A percentile compares a stretch with the other conserved stretches of the same genome.
Evolutionary conservation across 1,140 invertebrate species (phyloP).

Genomic region (Steinernema feltiae): DNA sequence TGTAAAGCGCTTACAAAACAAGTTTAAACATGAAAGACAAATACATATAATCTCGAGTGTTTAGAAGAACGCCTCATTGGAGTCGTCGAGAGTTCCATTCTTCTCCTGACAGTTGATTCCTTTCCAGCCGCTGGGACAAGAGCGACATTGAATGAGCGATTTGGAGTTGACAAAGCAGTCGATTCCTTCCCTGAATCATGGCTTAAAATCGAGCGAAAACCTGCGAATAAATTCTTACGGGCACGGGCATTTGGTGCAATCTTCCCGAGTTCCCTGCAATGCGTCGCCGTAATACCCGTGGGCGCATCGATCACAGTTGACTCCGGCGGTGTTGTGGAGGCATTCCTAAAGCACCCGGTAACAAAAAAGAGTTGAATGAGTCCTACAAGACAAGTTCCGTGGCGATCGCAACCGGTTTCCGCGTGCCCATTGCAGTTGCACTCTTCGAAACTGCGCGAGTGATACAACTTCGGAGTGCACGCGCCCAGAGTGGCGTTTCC

Average conservation of each 20-base stretch:
- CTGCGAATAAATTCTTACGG: conserved; percentile 64
- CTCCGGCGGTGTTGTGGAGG: conserved; percentile 79
- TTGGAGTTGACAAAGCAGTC: not conserved
- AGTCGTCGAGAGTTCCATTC: not conserved
- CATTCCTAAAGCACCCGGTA: not conserved
- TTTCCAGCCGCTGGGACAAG: not conserved
- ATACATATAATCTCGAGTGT: not conserved
- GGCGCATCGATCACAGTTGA: conserved; percentile 85
- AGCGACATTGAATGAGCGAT: not conserved
- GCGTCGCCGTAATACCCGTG: conserved; percentile 92
- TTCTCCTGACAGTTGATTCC: not conserved
- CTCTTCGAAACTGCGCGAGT: not conserved
- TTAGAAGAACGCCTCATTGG: not conserved
- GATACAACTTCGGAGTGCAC: not conserved
- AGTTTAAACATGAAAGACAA: not conserved
- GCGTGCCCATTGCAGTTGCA: not conserved
- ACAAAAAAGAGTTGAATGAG: not conserved
- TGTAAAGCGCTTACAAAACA: not conserved
- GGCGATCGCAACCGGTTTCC: not conserved
- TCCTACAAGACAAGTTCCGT: not conserved
- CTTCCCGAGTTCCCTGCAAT: conserved; percentile 74
- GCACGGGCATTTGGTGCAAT: conserved; percentile 86
- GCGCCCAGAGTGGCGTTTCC: not conserved
- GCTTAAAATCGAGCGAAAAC: not conserved
- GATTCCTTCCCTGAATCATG: not conserved